A percentile compares a stretch with the other conserved stretches of the same genome.
Evolutionary conservation across 1,140 invertebrate species (phyloP).

Genomic region (Cydia splendana): DNA sequence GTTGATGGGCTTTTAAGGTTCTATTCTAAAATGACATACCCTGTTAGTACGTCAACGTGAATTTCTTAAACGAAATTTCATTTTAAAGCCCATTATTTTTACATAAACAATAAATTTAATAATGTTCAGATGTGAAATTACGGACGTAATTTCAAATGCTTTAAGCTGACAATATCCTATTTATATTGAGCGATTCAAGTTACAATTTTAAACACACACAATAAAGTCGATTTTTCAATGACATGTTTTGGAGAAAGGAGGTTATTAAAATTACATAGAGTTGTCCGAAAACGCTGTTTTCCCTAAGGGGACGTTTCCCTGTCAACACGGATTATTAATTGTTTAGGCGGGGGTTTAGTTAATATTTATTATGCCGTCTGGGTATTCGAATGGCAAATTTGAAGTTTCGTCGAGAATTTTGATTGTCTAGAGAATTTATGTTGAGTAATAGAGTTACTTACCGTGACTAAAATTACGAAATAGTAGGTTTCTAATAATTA

Average conservation of each 20-base stretch:
- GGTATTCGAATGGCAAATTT: background rate
- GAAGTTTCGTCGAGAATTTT: background rate
- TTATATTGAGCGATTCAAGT: background rate
- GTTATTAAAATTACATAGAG: background rate
- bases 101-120: conserved; percentile 7
- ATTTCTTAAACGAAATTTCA: too few relatives aligned
- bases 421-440: background rate
- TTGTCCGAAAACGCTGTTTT: background rate
- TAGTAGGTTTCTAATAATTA: too few relatives aligned
- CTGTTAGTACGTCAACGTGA: too few relatives aligned
- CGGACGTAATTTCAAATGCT: background rate
- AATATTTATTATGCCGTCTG: background rate
- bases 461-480: background rate
- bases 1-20: too few relatives aligned
- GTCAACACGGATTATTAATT: conserved; percentile 14
- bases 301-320: background rate
- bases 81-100: background rate
- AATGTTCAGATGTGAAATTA: background rate
- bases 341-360: conserved; percentile 16
- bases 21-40: too few relatives aligned
- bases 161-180: background rate
- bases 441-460: background rate
- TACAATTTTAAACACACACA: background rate
- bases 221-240: background rate
- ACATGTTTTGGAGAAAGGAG: background rate